A percentile compares a stretch with the other conserved stretches of the same genome.
Conservation (phyloP, 1,140 invertebrate genomes). For the Caenorhabditis elegans region WBcel235 BX284606.5:308001-308500, state of each 20-base stretch:
- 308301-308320: too few species aligned
- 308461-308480: too few species aligned
- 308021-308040: constrained; percentile 41
- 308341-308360: too few species aligned
- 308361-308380: too few species aligned
- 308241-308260: background rate
- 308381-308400: too few species aligned
- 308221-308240: constrained; percentile 37
- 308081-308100: background rate
- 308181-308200: constrained; percentile 46
- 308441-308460: too few species aligned
- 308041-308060: constrained; percentile 40
- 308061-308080: constrained; percentile 33
- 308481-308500: too few species aligned
- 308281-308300: too few species aligned
- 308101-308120: background rate
- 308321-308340: too few species aligned
- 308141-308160: constrained; percentile 8
- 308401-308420: too few species aligned
- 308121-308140: background rate
- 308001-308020: constrained; percentile 46
- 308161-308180: constrained; percentile 41
- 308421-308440: too few species aligned
- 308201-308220: constrained; percentile 36
- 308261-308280: too few species aligned